Percentiles rank a stretch among this genome's conserved stretches.
These are phyloP conservation scores for Brachionichthys hirsutus DNA, from an alignment of 2,113 vertebrate species.

Conservation along the genomic window DNA sequence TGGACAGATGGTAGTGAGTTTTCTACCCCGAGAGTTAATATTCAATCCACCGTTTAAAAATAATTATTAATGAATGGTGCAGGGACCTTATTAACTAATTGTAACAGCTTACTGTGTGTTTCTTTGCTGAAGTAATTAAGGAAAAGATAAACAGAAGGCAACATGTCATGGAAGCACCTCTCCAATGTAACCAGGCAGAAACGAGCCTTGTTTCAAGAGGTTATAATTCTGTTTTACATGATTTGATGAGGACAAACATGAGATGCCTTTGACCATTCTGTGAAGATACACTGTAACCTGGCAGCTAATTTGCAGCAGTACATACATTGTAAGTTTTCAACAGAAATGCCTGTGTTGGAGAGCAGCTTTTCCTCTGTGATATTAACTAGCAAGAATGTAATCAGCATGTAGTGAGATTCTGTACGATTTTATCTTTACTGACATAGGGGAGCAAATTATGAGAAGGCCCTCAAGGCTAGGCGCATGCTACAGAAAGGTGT, in stretches of 20 bases:
- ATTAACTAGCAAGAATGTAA: constrained; percentile 24
- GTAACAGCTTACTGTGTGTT: constrained; percentile 7
- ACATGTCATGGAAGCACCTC: constrained; percentile 20
- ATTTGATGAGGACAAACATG: constrained; percentile 4
- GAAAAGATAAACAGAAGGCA: constrained; percentile 33
- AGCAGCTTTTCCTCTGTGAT: constrained; percentile 8
- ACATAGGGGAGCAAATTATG: constrained; percentile 55
- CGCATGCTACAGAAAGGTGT: constrained; percentile 42
- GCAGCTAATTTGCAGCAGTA: constrained; percentile 24
- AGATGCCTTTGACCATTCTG: constrained; percentile 32
- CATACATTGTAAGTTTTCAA: constrained; percentile 34
- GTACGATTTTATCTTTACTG: constrained; percentile 50
- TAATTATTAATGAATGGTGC: neutral
- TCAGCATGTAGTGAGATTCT: constrained; percentile 9
- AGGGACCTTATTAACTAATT: constrained; percentile 23
- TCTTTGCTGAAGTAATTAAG: constrained; percentile 33
- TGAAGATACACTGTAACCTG: constrained; percentile 39
- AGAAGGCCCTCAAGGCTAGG: constrained; percentile 46
- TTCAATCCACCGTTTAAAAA: too few species aligned
- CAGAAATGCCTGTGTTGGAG: constrained; percentile 11
- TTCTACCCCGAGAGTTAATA: too few species aligned
- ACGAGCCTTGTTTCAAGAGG: constrained; percentile 7
- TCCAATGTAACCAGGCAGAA: constrained; percentile 12
- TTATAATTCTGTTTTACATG: constrained; percentile 6
- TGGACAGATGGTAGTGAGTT: too few species aligned